Base-by-base conservation (phyloP, 92 coral and sea anemone genomes). In the Zoanthus sansibaricus region DNA sequence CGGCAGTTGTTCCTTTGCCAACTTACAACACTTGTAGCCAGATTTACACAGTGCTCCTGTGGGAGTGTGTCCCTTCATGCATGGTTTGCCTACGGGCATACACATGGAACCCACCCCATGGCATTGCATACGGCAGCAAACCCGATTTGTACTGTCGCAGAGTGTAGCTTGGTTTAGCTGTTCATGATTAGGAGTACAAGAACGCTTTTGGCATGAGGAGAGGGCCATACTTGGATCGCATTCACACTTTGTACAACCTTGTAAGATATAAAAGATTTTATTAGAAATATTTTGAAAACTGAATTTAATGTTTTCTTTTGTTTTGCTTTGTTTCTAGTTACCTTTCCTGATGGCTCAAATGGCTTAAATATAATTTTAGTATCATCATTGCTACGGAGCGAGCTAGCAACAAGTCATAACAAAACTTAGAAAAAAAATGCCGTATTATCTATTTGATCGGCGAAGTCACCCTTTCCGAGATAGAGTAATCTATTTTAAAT, bases 51-150 rank as follows among this genome's bases (percentile, higher is more conserved):
- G 59, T 14, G 30, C 59, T 0, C 82, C 78, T 31, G 25, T 42
- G 5, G 13, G 30, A 61, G 58, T 62, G 51, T 56, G 84, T 33
- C 93, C 93, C 47, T 30, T 61, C 93, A 90, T 75, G 44, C 93
- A 90, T 4, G 83, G 87, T 16, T 56, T 56, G 33, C 32, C 70
- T 32, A 51, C 85, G 11, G 90, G 87, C 87, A 90, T 86, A 15
- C 93, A 90, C 93, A 90, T 90, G 20, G 93, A 90, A 15, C 84
- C 84, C 8, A 76, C 68, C 0, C 93, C 93, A 7, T 79, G 82
- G 44, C 93, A 90, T 72, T 79, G 71, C 90, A 90, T 86, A 54
- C 93, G 72, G 46, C 93, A 90, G 54, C 93, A 90, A 10, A 79
- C 84, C 59, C 75, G 61, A 9, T 71, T 62, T 14, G 10, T 86